A percentile compares a stretch with the other conserved stretches of the same genome.
Conservation (phyloP, 2,113 vertebrate genomes). For the Jacana jacana region DNA sequence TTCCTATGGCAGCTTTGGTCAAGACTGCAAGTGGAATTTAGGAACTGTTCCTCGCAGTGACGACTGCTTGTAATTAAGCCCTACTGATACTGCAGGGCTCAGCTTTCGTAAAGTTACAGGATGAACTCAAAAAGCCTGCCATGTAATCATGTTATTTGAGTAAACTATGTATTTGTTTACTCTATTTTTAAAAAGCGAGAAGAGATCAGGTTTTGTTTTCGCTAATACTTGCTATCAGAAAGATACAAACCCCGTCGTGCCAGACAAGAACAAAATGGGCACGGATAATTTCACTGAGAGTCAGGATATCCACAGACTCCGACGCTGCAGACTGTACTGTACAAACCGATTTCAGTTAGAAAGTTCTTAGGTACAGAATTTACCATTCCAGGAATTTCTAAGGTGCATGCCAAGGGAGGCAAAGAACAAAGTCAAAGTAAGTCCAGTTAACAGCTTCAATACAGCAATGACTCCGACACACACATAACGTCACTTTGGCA, state of each 20-base stretch:
- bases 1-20: neutral
- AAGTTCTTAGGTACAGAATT: neutral
- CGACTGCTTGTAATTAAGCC: neutral
- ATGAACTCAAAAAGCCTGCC: constrained; percentile 15
- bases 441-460: neutral
- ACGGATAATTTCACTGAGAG: neutral
- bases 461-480: neutral
- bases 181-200: constrained; percentile 29
- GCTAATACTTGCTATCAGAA: constrained; percentile 9
- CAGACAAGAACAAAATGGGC: neutral
- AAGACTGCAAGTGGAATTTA: neutral
- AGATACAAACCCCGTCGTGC: neutral
- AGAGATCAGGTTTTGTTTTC: constrained; percentile 32
- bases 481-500: accelerated
- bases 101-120: neutral
- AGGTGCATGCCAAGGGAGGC: neutral
- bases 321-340: neutral
- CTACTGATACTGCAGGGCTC: neutral
- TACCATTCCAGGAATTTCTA: neutral
- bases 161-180: neutral
- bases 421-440: neutral
- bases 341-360: neutral
- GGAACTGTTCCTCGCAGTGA: neutral
- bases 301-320: neutral
- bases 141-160: neutral